Percentiles rank a stretch among this genome's conserved stretches.
phyloP scores from a whole-genome alignment of 1,140 invertebrate species.

The Geopemphigus sp. region DNA sequence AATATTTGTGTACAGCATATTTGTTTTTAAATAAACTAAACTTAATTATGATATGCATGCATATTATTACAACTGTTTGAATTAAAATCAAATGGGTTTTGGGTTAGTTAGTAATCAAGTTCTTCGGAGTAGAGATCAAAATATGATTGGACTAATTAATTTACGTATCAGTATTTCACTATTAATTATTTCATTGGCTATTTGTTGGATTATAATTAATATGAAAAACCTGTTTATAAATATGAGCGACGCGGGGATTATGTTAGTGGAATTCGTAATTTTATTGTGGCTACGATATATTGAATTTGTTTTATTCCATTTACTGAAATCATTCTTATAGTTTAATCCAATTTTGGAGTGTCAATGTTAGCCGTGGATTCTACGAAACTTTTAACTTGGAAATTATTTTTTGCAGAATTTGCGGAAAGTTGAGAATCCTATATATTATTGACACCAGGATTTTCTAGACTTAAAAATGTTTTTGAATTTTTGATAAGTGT shows the following conservation, averaged over 20 bases:
- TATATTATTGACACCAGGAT: background rate
- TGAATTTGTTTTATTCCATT: background rate
- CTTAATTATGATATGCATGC: no score
- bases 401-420: background rate
- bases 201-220: background rate
- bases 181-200: background rate
- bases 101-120: no score
- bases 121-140: no score
- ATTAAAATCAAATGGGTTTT: no score
- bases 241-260: background rate
- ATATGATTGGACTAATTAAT: no score
- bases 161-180: no score
- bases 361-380: background rate
- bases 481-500: background rate
- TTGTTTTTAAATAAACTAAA: no score
- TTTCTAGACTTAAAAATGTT: background rate
- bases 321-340: background rate
- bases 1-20: no score
- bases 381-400: background rate
- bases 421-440: background rate
- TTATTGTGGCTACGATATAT: background rate
- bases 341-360: background rate
- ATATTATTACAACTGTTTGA: no score
- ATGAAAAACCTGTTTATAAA: background rate
- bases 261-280: background rate